A percentile compares a stretch with the other conserved stretches of the same genome.
phyloP scores from a whole-genome alignment of 2,113 vertebrate genomes.

The Galeopterus variegatus region DNA sequence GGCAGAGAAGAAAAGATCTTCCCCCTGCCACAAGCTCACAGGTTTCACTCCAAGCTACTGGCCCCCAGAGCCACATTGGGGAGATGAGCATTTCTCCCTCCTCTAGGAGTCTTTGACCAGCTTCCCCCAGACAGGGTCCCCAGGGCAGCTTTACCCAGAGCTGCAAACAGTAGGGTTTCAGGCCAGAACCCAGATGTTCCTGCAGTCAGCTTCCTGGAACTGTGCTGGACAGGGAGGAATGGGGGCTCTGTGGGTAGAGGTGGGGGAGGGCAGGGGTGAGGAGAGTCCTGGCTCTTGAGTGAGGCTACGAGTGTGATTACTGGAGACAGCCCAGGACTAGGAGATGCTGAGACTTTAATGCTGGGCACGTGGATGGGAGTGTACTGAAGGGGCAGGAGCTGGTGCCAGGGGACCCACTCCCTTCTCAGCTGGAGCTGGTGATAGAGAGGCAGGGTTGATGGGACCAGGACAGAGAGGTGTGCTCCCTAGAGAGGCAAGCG shows the following conservation, averaged over 20 bases:
- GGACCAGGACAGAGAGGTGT: no score
- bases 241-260: no score
- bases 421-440: constrained; percentile 18
- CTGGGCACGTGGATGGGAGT: neutral
- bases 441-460: neutral
- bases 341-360: neutral
- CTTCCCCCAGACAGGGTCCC: neutral
- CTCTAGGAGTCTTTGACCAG: neutral
- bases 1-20: neutral
- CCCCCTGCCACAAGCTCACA: neutral
- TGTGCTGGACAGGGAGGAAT: neutral
- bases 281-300: neutral
- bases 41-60: constrained; percentile 34
- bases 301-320: neutral
- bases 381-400: neutral
- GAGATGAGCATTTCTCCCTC: neutral
- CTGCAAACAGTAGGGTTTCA: neutral
- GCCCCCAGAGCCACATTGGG: neutral
- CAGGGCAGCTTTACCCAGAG: constrained; percentile 2
- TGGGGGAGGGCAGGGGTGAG: neutral
- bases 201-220: neutral
- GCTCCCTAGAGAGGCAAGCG: neutral
- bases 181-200: neutral
- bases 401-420: neutral
- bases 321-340: neutral